Evolutionary conservation across 2,113 vertebrate species (phyloP), one percentile per base, ranked within the genome.

Genomic region (Ammospiza nelsoni): DNA sequence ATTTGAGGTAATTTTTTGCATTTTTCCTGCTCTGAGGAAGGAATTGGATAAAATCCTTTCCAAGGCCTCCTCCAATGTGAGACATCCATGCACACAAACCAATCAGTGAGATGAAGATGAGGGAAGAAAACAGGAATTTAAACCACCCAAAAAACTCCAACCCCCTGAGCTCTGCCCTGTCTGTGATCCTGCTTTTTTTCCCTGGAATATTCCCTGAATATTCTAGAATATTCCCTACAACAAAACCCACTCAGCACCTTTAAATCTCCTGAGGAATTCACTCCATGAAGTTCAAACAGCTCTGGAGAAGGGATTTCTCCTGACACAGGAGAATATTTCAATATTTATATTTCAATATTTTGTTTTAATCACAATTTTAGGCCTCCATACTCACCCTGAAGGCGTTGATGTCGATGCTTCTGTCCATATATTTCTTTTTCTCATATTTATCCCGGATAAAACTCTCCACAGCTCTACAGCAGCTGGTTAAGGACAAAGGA

Each of bases 371-470:
- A 5, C 71, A 7, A 24, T 7, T 67, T 58, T 3, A 0, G 2
- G 11, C 52, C 72, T 51, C 44, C 61, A 35, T 10, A 4, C 72
- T 52, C 84, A 77, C 73, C 98, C 98, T 98, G 55, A 99, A 98
- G 9, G 98, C 97, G 51, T 62, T 98, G 97, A 99, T 98, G 97
- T 99, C 99, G 21, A 99, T 98, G 91, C 99, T 99, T 84, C 98
- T 98, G 97, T 99, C 99, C 97, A 99, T 98, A 95, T 99, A 99
- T 91, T 99, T 99, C 97, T 99, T 99, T 97, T 99, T 99, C 41
- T 99, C 99, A 1, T 99, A 99, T 95, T 99, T 99, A 95, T 99
- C 99, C 94, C 99, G 97, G 94, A 99, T 99, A 97, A 99, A 99
- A 91, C 96, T 97, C 94, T 99, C 99, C 37, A 99, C 98, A 17